These are phyloP conservation scores for Thymelicus acteon DNA, from an alignment of 2,888 invertebrate species.

Conservation along the genomic window DNA sequence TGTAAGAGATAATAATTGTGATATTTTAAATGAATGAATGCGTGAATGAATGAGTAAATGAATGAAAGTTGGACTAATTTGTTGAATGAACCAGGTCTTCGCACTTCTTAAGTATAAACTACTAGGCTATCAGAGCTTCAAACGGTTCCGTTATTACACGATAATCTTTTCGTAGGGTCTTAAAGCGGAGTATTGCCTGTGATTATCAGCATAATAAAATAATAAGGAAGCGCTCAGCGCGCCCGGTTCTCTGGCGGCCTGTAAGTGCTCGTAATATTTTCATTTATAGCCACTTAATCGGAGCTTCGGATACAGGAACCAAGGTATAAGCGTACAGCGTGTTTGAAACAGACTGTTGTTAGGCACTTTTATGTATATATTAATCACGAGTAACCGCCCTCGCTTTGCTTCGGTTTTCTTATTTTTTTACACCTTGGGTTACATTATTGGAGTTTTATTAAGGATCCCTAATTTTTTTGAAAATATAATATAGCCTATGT, in stretches of 20 bases:
- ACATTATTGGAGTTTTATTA: too few relatives aligned
- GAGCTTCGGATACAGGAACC: slow-evolving; percentile 5
- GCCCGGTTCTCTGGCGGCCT: slow-evolving; percentile 21
- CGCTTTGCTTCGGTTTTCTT: too few relatives aligned
- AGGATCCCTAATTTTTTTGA: too few relatives aligned
- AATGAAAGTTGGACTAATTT: too few relatives aligned
- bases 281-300: slow-evolving; percentile 37
- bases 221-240: slow-evolving; percentile 32
- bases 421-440: too few relatives aligned
- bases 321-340: slow-evolving; percentile 4
- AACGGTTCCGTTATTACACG: slow-evolving; percentile 2
- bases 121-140: neutral
- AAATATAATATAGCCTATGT: too few relatives aligned
- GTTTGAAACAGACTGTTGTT: too few relatives aligned
- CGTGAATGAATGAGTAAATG: too few relatives aligned
- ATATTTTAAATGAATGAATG: too few relatives aligned
- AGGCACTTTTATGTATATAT: too few relatives aligned
- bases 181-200: slow-evolving; percentile 23
- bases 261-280: slow-evolving; percentile 35
- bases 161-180: slow-evolving; percentile 15
- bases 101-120: neutral
- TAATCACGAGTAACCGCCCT: too few relatives aligned
- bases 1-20: too few relatives aligned
- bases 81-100: neutral
- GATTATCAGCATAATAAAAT: slow-evolving; percentile 35